These are phyloP conservation scores for Bubo scandiacus DNA, from an alignment of 2,113 vertebrate species.

Conservation along the genomic window DNA sequence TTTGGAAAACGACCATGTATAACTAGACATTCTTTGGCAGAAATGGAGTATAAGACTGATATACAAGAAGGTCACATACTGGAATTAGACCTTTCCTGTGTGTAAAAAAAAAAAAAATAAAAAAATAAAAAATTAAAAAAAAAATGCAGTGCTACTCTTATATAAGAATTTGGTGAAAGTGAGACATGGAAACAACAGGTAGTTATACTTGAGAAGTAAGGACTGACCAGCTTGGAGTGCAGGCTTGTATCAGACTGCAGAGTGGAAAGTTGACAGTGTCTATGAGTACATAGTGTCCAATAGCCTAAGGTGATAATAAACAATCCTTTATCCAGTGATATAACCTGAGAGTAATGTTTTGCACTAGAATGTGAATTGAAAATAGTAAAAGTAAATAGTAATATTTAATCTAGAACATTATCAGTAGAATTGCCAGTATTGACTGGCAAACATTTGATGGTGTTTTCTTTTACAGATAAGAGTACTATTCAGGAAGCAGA, in stretches of 20 bases:
- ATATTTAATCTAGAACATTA: not conserved
- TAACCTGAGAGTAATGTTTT: not conserved
- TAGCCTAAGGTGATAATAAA: not conserved
- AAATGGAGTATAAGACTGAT: not conserved
- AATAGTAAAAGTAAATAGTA: not conserved
- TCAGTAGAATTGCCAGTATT: not conserved
- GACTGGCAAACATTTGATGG: not conserved
- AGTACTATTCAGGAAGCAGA: slow-evolving; percentile 73
- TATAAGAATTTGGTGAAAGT: not conserved
- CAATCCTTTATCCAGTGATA: not conserved
- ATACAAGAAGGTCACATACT: not conserved
- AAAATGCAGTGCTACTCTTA: not conserved
- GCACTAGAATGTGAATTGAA: not conserved
- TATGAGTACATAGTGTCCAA: fast-evolving
- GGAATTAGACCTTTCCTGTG: not conserved
- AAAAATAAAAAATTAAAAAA: not conserved
- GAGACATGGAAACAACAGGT: not conserved
- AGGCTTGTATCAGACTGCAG: not conserved
- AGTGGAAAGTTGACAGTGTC: not conserved
- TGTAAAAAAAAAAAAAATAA: not conserved
- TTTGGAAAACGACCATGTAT: not conserved
- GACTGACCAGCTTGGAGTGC: not conserved
- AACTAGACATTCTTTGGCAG: not conserved
- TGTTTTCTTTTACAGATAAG: slow-evolving; percentile 74
- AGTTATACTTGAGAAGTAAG: not conserved